Evolutionary conservation across 1,140 invertebrate genomes (phyloP).

Genomic region (Paraescarpia echinospica): DNA sequence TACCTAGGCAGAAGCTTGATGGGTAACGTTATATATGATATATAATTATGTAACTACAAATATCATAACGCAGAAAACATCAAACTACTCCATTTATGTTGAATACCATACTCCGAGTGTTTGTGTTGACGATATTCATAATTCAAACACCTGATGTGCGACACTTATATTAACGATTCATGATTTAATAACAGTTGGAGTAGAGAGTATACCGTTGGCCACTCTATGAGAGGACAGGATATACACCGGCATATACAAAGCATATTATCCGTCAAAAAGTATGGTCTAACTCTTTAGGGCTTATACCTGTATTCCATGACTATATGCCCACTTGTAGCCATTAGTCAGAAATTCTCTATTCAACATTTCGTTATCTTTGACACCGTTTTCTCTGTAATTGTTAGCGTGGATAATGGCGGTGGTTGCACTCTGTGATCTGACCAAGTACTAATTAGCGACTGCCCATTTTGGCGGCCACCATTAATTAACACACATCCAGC

Average conservation of each 20-base stretch:
- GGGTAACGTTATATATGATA: too few relatives aligned
- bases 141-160: too few relatives aligned
- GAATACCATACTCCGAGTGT: background rate
- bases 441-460: background rate
- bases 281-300: too few relatives aligned
- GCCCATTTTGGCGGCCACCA: background rate
- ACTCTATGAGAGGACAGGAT: too few relatives aligned
- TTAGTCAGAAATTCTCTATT: background rate
- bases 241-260: too few relatives aligned
- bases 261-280: too few relatives aligned
- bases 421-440: background rate
- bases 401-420: background rate
- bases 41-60: background rate
- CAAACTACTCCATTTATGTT: background rate
- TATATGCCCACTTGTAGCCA: background rate
- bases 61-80: background rate
- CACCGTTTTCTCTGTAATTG: background rate
- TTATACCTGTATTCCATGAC: background rate
- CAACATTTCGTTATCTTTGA: background rate
- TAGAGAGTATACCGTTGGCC: too few relatives aligned
- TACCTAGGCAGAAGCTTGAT: too few relatives aligned
- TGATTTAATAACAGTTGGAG: too few relatives aligned
- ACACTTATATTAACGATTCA: too few relatives aligned
- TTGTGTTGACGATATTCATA: background rate
- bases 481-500: background rate